Percentiles rank a stretch among this genome's conserved stretches.
Evolutionary conservation across 2,888 invertebrate genomes (phyloP).

Genomic region (Epinotia nisella): DNA sequence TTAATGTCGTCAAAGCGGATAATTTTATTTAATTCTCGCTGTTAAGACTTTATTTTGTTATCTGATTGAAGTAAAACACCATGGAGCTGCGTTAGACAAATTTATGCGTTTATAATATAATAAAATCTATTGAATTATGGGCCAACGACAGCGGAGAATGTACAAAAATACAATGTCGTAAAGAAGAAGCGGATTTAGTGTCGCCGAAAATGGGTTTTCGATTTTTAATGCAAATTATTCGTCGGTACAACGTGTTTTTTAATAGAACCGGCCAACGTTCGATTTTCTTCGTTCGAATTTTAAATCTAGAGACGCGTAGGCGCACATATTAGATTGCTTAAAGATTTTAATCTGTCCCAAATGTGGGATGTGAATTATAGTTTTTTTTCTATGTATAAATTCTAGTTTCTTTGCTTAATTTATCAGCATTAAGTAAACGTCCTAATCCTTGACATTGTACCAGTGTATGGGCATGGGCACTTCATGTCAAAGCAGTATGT

Average conservation of each 20-base stretch:
- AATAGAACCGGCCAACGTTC: constrained; percentile 61
- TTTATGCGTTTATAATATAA: constrained; percentile 69
- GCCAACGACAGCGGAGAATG: constrained; percentile 57
- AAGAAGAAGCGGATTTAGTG: constrained; percentile 72
- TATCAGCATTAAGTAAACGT: too few relatives aligned
- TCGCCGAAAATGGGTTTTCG: constrained; percentile 69
- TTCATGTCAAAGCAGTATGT: too few relatives aligned
- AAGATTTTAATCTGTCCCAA: constrained; percentile 76
- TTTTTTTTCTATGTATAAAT: constrained; percentile 66
- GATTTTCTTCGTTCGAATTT: constrained; percentile 67
- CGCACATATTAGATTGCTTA: constrained; percentile 73
- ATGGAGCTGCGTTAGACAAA: constrained; percentile 60
- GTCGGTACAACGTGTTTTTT: constrained; percentile 57
- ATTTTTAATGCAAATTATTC: constrained; percentile 74
- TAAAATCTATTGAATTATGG: constrained; percentile 73
- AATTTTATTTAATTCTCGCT: constrained; percentile 42
- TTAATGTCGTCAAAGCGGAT: constrained; percentile 33
- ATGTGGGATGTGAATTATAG: constrained; percentile 79
- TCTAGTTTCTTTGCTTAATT: constrained; percentile 66
- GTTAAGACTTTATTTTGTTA: constrained; percentile 56
- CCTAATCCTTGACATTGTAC: too few relatives aligned
- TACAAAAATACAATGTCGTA: constrained; percentile 69
- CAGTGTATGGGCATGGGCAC: too few relatives aligned
- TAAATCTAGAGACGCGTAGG: constrained; percentile 76
- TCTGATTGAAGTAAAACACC: constrained; percentile 65